Evolutionary conservation across 2,797 vertebrate species (phyloP).

Genomic region (Hapalemur alaotrensis): DNA sequence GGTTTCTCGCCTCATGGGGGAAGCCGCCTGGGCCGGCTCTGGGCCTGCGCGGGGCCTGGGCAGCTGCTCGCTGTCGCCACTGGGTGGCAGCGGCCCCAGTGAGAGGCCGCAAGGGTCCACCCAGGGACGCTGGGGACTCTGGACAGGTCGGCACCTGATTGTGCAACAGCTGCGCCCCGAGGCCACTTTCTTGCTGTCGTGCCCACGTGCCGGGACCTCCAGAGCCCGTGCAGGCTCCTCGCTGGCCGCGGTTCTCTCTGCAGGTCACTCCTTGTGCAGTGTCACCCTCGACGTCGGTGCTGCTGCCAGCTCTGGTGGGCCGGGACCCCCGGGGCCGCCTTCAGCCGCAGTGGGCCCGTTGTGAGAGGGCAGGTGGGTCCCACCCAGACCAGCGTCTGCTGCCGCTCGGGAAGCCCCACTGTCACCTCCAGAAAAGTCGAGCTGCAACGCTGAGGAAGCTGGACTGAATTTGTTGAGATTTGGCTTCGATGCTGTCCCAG

Average conservation of each 20-base stretch:
- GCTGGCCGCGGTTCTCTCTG: not conserved
- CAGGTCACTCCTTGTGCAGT: not conserved
- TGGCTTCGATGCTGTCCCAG: accelerated
- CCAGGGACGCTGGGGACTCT: too few species aligned
- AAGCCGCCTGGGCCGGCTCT: not conserved
- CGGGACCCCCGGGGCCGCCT: not conserved
- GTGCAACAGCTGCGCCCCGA: too few species aligned
- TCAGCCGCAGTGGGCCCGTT: not conserved
- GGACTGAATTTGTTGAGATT: not conserved
- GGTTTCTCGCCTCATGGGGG: not conserved
- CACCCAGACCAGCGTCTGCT: not conserved
- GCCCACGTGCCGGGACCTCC: accelerated
- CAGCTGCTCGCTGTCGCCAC: not conserved
- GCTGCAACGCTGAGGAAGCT: not conserved
- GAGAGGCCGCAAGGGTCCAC: not conserved
- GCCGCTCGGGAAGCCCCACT: not conserved
- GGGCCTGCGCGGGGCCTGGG: not conserved
- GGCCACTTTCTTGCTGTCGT: not conserved
- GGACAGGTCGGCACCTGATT: not conserved
- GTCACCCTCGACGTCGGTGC: not conserved
- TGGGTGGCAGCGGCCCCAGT: not conserved
- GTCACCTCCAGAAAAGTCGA: not conserved
- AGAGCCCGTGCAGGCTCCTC: accelerated
- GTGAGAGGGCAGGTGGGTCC: not conserved
- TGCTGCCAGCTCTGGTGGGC: not conserved